Evolutionary conservation across 2,888 invertebrate genomes (phyloP).

Genomic region (Drosophila conformis): DNA sequence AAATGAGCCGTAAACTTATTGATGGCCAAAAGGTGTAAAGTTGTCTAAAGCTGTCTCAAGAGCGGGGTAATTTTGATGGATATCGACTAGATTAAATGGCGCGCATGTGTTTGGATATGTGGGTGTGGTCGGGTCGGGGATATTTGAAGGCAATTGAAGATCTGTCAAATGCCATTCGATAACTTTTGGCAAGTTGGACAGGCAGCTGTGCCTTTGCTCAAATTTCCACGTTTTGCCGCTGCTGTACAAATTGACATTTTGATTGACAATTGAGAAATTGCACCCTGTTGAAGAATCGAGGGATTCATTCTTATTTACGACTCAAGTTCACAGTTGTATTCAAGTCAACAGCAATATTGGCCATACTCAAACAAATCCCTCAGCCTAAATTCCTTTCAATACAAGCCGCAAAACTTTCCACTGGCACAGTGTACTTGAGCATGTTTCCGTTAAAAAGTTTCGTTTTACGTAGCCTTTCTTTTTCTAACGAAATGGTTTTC

Average conservation of each 20-base stretch:
- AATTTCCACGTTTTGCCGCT: slow-evolving; percentile 31
- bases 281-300: slow-evolving; percentile 16
- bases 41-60: slow-evolving; percentile 29
- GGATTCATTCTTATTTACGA: slow-evolving; percentile 27
- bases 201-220: slow-evolving; percentile 55
- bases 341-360: slow-evolving; percentile 23
- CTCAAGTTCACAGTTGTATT: slow-evolving; percentile 8
- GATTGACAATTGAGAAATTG: slow-evolving; percentile 82
- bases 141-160: slow-evolving; percentile 47
- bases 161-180: slow-evolving; percentile 71
- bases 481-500: slow-evolving; percentile 51
- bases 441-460: slow-evolving; percentile 41
- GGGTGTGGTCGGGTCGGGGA: neutral
- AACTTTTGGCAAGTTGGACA: slow-evolving; percentile 33
- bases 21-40: slow-evolving; percentile 55
- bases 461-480: slow-evolving; percentile 4
- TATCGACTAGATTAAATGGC: slow-evolving; percentile 34
- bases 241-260: slow-evolving; percentile 76
- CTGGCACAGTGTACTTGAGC: slow-evolving; percentile 51
- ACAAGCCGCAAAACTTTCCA: slow-evolving; percentile 13
- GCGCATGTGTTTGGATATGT: neutral
- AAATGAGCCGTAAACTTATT: slow-evolving; percentile 61
- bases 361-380: slow-evolving; percentile 16
- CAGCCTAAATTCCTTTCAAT: slow-evolving; percentile 15
- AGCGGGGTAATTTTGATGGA: slow-evolving; percentile 62